Base-by-base conservation (phyloP, 2,113 vertebrate genomes). In the Xiphorhynchus elegans region DNA sequence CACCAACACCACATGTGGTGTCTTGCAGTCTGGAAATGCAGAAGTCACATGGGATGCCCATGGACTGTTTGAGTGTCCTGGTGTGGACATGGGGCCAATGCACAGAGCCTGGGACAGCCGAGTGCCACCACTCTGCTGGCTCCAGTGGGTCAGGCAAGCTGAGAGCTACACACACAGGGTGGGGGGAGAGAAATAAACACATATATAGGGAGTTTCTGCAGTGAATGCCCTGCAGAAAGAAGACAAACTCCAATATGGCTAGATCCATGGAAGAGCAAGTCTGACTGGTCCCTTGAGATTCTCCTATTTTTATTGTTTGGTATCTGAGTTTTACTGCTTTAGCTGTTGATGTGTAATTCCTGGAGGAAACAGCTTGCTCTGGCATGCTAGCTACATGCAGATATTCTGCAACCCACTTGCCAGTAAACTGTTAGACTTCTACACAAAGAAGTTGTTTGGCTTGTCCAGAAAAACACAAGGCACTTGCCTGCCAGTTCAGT, bases 21-120 rank as follows among this genome's bases (percentile, higher is more conserved):
- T 31, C 37, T 13, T 6, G 17, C 76, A 44, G 49, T 4, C 14
- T 81, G 53, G 31, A n/a, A 49, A 46, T 37, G 62, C 23, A 15
- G 2, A 47, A 67, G 29, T 15, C n/a, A 44, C 2, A 3, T 5
- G 10, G 26, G 60, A 40, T 21, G 56, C n/a, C 2, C 28, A 46
- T 19, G 29, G 37, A 25, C 15, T 4, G 11, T 2, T 3, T 35
- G 6, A 25, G 3, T 11, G 17, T 2, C 29, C 64, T 31, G 24
- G 21, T 11, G 39, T 35, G 64, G 35, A 9, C 53, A 26, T 0
- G 12, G 55, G 31, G 13, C 17, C 58, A 26, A 4, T 3, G 15
- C 3, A 17, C 84, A 83, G 82, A 4, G 9, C 3, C 25, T 3
- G 4, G 25, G 85, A 52, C 60, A 59, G 6, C 14, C 0, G 0